These are phyloP conservation scores for Hyperoplus immaculatus DNA, from an alignment of 2,797 vertebrate species.

Conservation along the genomic window DNA sequence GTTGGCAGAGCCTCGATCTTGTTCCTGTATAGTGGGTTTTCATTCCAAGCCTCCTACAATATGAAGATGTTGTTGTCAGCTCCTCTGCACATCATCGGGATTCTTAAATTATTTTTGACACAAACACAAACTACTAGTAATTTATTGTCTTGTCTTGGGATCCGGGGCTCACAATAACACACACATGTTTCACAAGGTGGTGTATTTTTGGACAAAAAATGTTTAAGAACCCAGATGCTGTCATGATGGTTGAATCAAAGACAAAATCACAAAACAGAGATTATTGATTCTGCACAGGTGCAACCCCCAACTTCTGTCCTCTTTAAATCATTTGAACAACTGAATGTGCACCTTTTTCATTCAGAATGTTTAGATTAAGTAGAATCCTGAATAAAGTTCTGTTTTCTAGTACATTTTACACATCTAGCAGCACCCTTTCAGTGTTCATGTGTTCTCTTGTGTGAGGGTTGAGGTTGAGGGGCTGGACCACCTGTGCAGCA, in stretches of 20 bases:
- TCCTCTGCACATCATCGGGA: constrained; percentile 45
- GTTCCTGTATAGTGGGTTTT: constrained; percentile 15
- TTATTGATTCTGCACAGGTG: constrained; percentile 57
- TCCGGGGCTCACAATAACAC: constrained; percentile 15
- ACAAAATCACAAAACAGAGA: constrained; percentile 72
- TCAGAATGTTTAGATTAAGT: constrained; percentile 10
- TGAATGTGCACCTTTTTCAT: background rate
- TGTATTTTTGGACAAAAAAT: constrained; percentile 27
- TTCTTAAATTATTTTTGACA: constrained; percentile 49
- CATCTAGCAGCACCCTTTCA: constrained; percentile 9
- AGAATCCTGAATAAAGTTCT: constrained; percentile 17
- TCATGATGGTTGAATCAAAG: constrained; percentile 52
- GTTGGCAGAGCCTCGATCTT: constrained; percentile 17
- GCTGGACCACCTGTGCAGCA: constrained; percentile 67
- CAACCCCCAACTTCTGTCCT: constrained; percentile 24
- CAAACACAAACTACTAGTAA: constrained; percentile 14
- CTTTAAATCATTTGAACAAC: constrained; percentile 8
- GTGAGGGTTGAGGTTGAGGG: constrained; percentile 36
- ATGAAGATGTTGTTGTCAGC: constrained; percentile 42
- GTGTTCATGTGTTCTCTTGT: constrained; percentile 24
- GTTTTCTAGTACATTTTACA: background rate
- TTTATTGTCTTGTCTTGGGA: constrained; percentile 22
- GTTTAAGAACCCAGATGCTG: constrained; percentile 63
- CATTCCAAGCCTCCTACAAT: constrained; percentile 24
- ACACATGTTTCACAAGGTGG: constrained; percentile 10